A percentile compares a stretch with the other conserved stretches of the same genome.
Conservation (phyloP, 2,113 vertebrate genomes). For the Acanthisitta chloris region DNA sequence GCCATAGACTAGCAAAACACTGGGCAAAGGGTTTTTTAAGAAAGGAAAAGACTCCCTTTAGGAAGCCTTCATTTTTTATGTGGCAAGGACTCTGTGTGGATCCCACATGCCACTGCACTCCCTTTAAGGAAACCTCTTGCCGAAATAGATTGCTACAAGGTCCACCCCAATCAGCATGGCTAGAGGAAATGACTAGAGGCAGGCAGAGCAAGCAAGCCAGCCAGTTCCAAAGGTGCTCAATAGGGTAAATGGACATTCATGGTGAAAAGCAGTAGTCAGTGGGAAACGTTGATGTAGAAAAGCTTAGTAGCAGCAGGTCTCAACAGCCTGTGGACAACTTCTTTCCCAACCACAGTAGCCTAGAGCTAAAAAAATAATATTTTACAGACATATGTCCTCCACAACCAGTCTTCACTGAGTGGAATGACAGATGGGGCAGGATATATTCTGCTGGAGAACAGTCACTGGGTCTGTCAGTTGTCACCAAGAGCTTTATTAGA, state of each 20-base stretch:
- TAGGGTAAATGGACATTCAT: neutral
- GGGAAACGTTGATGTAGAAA: neutral
- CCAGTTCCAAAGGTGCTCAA: neutral
- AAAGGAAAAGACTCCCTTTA: neutral
- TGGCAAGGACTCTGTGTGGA: conserved; percentile 15
- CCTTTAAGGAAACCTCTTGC: neutral
- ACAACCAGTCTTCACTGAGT: neutral
- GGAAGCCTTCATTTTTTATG: neutral
- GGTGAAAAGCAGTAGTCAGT: neutral
- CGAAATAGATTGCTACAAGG: neutral
- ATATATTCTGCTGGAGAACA: neutral
- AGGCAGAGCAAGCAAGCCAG: neutral
- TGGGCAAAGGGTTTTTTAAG: neutral
- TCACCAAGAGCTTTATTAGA: neutral
- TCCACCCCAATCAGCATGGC: neutral
- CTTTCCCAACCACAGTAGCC: neutral
- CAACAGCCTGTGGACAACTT: neutral
- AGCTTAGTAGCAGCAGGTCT: neutral
- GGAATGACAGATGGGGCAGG: neutral
- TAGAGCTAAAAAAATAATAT: neutral
- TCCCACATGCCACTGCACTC: neutral
- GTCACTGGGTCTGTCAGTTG: accelerated
- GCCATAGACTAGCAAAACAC: neutral
- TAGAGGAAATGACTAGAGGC: neutral
- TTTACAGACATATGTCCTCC: neutral